phyloP scores from a whole-genome alignment of 2,888 invertebrate genomes.

The Anthrax anthrax region DNA sequence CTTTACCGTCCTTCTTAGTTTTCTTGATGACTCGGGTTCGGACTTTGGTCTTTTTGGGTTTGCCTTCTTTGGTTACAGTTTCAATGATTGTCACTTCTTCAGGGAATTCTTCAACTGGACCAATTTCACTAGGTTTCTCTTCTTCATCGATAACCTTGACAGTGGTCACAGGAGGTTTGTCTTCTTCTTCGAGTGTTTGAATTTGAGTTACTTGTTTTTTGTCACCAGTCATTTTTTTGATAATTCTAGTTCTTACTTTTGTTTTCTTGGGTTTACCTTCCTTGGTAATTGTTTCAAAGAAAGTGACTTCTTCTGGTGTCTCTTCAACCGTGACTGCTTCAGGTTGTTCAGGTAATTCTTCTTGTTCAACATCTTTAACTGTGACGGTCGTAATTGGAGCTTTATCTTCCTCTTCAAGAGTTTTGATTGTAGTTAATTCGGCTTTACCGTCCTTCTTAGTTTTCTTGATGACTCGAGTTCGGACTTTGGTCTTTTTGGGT shows the following conservation, averaged over 20 bases:
- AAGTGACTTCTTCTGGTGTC: slow-evolving; percentile 19
- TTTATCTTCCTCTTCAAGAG: slow-evolving; percentile 23
- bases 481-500: slow-evolving; percentile 21
- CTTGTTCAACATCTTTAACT: slow-evolving; percentile 23
- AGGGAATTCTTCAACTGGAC: slow-evolving; percentile 24
- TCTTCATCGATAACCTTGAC: slow-evolving; percentile 16
- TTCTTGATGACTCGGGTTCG: slow-evolving; percentile 18
- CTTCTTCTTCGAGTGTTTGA: slow-evolving; percentile 23
- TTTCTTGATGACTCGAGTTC: slow-evolving; percentile 27
- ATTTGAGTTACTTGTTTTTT: slow-evolving; percentile 29
- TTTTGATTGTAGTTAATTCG: slow-evolving; percentile 27
- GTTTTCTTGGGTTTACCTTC: slow-evolving; percentile 25
- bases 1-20: slow-evolving; percentile 15
- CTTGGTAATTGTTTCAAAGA: slow-evolving; percentile 32
- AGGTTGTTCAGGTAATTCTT: slow-evolving; percentile 4
- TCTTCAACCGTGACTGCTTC: slow-evolving; percentile 7
- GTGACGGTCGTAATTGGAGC: slow-evolving; percentile 24
- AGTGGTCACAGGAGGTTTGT: slow-evolving; percentile 22
- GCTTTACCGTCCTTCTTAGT: slow-evolving; percentile 20
- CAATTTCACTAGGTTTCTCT: slow-evolving; percentile 15
- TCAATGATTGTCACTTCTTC: slow-evolving; percentile 18
- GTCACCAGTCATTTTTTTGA: slow-evolving; percentile 26
- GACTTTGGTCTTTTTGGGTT: slow-evolving; percentile 19
- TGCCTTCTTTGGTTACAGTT: slow-evolving; percentile 26
- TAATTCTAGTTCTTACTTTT: slow-evolving; percentile 23